Percentiles rank a stretch among this genome's conserved stretches.
Evolutionary conservation across 2,113 vertebrate species (phyloP).

Genomic region (Oryzias melastigma): DNA sequence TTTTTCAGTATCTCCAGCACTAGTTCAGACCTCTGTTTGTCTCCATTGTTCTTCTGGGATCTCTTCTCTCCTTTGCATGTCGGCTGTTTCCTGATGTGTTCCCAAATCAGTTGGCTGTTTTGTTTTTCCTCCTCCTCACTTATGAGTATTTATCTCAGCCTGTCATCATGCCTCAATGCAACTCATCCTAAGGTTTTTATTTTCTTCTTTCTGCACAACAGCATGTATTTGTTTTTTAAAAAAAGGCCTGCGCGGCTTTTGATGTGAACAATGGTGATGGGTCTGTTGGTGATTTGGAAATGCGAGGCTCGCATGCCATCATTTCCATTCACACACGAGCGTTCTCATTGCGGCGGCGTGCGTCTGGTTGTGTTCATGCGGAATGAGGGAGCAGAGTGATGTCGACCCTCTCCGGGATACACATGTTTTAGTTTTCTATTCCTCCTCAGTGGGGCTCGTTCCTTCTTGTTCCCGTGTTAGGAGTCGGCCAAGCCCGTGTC

Average conservation of each 20-base stretch:
- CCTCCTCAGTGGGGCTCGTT: no score
- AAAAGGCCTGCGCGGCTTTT: not conserved
- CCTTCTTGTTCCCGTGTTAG: no score
- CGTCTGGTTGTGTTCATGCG: no score
- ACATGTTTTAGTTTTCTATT: no score
- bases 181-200: conserved; percentile 1
- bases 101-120: conserved; percentile 13
- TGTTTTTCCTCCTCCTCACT: conserved; percentile 4
- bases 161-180: not conserved
- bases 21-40: conserved; percentile 41
- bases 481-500: no score
- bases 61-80: conserved; percentile 44
- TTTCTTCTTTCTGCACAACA: not conserved
- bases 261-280: not conserved
- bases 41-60: conserved; percentile 63
- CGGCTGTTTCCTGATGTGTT: conserved; percentile 45
- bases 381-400: no score
- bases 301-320: not conserved
- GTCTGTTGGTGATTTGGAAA: not conserved
- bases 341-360: no score
- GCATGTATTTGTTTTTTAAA: not conserved
- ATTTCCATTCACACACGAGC: no score
- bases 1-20: no score
- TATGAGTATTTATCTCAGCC: conserved; percentile 1
- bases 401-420: no score